Conservation (phyloP, 2,113 vertebrate genomes). For the Platysteira castanea region DNA sequence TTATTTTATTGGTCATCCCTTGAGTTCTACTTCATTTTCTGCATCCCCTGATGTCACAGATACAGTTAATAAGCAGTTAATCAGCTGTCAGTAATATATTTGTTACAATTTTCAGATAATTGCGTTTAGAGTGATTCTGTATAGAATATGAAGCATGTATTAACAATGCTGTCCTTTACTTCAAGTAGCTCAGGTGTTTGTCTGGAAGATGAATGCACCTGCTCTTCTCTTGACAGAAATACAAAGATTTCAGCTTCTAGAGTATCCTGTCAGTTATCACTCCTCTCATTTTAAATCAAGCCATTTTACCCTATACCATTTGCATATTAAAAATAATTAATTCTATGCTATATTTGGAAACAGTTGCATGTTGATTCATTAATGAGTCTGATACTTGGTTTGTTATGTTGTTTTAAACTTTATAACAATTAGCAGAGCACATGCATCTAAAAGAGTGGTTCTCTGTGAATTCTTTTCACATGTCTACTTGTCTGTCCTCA, state of each 20-base stretch:
- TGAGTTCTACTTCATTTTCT: neutral
- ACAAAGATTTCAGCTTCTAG: neutral
- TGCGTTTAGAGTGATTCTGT: neutral
- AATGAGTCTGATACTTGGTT: slow-evolving; percentile 65
- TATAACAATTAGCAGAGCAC: slow-evolving; percentile 57
- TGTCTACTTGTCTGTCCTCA: neutral
- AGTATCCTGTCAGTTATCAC: slow-evolving; percentile 6
- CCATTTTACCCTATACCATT: slow-evolving; percentile 39
- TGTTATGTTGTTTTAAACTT: slow-evolving; percentile 62
- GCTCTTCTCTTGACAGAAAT: neutral
- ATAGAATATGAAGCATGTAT: neutral
- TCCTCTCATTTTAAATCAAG: slow-evolving; percentile 22
- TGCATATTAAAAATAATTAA: slow-evolving; percentile 72
- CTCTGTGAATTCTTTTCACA: neutral
- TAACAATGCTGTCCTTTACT: neutral
- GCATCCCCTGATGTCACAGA: neutral
- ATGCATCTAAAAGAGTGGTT: neutral
- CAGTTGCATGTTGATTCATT: slow-evolving; percentile 33
- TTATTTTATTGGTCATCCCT: neutral
- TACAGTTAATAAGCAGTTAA: slow-evolving; percentile 8
- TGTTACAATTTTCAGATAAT: slow-evolving; percentile 28
- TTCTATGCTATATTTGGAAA: slow-evolving; percentile 70
- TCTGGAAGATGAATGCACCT: neutral
- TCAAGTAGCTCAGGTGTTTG: neutral
- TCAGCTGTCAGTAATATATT: neutral